Base-by-base conservation (phyloP, 2,888 invertebrate genomes). In the Microctonus aethiopoides region DNA sequence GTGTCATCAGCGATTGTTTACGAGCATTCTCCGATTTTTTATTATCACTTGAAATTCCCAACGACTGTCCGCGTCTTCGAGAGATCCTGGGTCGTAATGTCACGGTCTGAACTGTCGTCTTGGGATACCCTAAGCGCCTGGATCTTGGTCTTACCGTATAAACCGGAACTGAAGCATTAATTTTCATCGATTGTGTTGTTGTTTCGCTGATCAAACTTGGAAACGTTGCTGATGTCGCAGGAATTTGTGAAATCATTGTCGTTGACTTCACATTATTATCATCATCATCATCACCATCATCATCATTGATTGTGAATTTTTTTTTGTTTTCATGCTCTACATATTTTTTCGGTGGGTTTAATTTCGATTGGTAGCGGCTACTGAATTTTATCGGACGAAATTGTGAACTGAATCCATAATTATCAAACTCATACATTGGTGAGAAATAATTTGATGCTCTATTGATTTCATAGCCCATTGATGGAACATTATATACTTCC, bases 331-430 rank as follows among this genome's bases (percentile, higher is more conserved):
- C 1, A 11, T 64, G 6, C n/a, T 16, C 16, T 20, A 26, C 22
- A 29, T 29, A 20, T 5, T 39, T n/a, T 10, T 54, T 41, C 4
- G 6, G 22, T 13, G 24, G 61, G 9, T 61, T 39, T 0, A 51
- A 56, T 20, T 11, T 61, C 1, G 74, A 75, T 34, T 71, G 78
- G 59, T 84, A 83, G 34, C 73, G 79, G 41, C 82, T 81, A 46
- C 79, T 84, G 34, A 78, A 82, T 54, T 76, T 80, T 1, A 72
- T 10, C 0, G 81, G 81, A 16, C 70, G 70, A 65, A 68, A 9
- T 2, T 79, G 75, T 29, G 79, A 77, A 68, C 70, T 76, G 5
- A 64, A 71, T 34, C 79, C 75, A 0, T 72, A 67, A n/a, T 63
- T 76, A 34, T 80, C 79, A 9, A 72, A 66, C 1, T 70, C 56